These are phyloP conservation scores for Gymnothorax reevesii DNA, from an alignment of 2,797 vertebrate genomes.

Conservation along the genomic window DNA sequence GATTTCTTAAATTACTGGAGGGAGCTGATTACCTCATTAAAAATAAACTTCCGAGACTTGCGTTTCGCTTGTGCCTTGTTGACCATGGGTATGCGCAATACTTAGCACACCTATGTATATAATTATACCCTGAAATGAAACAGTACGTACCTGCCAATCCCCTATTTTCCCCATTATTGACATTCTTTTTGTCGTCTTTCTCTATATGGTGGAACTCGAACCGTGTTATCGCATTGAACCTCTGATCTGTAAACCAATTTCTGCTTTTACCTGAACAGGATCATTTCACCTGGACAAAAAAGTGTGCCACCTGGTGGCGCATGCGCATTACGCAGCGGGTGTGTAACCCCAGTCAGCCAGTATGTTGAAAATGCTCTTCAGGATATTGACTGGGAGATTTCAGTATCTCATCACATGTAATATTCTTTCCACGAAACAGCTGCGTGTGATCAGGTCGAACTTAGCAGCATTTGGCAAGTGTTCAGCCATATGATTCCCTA, in stretches of 20 bases:
- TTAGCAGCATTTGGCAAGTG: not conserved
- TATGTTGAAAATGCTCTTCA: constrained; percentile 49
- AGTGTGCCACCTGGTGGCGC: constrained; percentile 84
- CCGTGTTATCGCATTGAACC: constrained; percentile 74
- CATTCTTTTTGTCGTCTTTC: constrained; percentile 78
- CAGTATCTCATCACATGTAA: not conserved
- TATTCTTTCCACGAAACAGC: not conserved
- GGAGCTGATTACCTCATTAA: not conserved
- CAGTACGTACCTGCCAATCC: constrained; percentile 92
- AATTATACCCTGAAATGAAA: constrained; percentile 55
- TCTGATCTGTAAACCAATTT: constrained; percentile 80
- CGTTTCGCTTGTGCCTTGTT: not conserved
- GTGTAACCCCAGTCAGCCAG: constrained; percentile 54
- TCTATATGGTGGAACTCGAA: constrained; percentile 72
- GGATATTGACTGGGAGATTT: constrained; percentile 40
- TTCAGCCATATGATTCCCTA: not conserved
- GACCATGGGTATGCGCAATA: not conserved
- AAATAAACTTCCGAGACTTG: not conserved
- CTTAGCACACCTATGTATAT: constrained; percentile 9
- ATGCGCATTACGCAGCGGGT: constrained; percentile 84
- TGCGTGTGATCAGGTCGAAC: not conserved
- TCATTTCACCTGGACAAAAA: constrained; percentile 93
- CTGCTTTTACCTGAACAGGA: constrained; percentile 83
- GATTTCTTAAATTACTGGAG: constrained; percentile 12
- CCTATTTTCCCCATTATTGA: constrained; percentile 94